Evolutionary conservation across 1,140 invertebrate genomes (phyloP).

Genomic region (Drosophila navojoa): DNA sequence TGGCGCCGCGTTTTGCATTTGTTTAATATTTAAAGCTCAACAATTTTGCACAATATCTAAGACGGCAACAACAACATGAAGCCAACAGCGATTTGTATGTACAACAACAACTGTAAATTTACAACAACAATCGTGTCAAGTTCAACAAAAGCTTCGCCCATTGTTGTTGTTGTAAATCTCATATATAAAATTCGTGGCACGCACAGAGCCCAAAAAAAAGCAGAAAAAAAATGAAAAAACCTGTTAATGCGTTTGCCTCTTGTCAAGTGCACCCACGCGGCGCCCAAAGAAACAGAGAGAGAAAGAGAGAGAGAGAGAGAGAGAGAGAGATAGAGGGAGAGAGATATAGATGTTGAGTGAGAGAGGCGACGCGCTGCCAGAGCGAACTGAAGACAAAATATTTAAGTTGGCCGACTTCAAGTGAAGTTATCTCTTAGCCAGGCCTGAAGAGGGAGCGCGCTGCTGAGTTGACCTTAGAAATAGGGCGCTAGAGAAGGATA

Average conservation of each 20-base stretch:
- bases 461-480: slow-evolving; percentile 13
- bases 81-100: slow-evolving; percentile 49
- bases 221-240: slow-evolving; percentile 48
- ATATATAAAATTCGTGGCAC: slow-evolving; percentile 67
- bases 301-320: no score
- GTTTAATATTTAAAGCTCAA: slow-evolving; percentile 67
- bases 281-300: slow-evolving; percentile 10
- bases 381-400: neutral
- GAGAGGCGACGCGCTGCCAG: neutral
- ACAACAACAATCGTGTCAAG: slow-evolving; percentile 73
- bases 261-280: slow-evolving; percentile 66
- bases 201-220: slow-evolving; percentile 42
- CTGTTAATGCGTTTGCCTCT: slow-evolving; percentile 64
- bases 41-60: slow-evolving; percentile 64
- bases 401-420: slow-evolving; percentile 2
- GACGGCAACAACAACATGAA: slow-evolving; percentile 17
- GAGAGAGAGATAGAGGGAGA: slow-evolving; percentile 6
- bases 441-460: neutral
- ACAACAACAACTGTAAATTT: slow-evolving; percentile 46
- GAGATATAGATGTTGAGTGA: neutral
- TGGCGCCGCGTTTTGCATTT: slow-evolving; percentile 33
- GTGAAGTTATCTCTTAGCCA: slow-evolving; percentile 8
- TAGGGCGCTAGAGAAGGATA: neutral
- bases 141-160: slow-evolving; percentile 78
- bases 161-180: slow-evolving; percentile 56